These are phyloP conservation scores for Drosophila colorata DNA, from an alignment of 2,888 invertebrate genomes.

Conservation along the genomic window DNA sequence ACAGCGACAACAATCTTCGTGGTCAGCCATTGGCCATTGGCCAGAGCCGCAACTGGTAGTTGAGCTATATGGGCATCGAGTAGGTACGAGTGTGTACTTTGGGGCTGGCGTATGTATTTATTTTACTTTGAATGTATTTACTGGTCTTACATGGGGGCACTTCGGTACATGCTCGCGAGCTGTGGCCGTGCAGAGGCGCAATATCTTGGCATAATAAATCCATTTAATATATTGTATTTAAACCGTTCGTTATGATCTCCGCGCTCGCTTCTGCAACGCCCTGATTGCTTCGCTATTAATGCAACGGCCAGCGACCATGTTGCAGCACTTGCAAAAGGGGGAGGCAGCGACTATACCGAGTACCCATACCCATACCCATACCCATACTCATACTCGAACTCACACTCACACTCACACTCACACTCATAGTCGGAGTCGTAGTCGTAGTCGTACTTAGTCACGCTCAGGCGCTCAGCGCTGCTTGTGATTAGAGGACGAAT, in stretches of 20 bases:
- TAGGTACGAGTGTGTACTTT: not conserved
- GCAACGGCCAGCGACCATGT: conserved; percentile 63
- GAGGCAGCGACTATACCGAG: not conserved
- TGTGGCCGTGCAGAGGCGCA: conserved; percentile 52
- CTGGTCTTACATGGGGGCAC: conserved; percentile 21
- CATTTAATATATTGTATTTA: conserved; percentile 80
- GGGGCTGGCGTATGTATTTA: not conserved
- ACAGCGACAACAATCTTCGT: conserved; percentile 44
- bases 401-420: not conserved
- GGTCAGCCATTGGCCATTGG: conserved; percentile 49
- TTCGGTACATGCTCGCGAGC: conserved; percentile 43
- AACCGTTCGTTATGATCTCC: conserved; percentile 80
- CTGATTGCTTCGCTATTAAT: conserved; percentile 79
- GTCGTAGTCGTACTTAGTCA: conserved; percentile 73
- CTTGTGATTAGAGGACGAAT: conserved; percentile 75
- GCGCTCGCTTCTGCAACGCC: conserved; percentile 77
- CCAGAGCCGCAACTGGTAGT: conserved; percentile 19
- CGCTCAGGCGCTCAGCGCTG: conserved; percentile 64
- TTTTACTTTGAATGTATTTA: conserved; percentile 6
- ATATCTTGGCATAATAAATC: conserved; percentile 80
- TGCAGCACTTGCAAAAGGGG: conserved; percentile 28
- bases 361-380: not conserved
- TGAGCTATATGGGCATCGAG: conserved; percentile 23
- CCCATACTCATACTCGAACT: not conserved
- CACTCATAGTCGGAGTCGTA: conserved; percentile 2